phyloP scores from a whole-genome alignment of 2,113 vertebrate genomes.

The Melanerpes aurifrons region DNA sequence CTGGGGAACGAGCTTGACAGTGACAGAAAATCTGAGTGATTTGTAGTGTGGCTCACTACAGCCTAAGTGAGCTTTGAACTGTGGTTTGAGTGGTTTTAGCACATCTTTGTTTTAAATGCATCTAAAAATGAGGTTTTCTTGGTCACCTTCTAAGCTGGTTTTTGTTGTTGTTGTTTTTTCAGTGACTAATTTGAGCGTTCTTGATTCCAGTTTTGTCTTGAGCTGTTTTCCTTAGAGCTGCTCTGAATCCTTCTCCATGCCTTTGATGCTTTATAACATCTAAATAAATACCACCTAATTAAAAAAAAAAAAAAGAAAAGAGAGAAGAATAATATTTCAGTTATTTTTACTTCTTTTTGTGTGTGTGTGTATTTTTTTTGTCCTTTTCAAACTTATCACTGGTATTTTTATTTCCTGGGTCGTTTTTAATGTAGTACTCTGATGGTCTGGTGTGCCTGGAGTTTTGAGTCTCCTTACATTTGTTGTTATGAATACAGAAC shows the following conservation, averaged over 20 bases:
- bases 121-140: not conserved
- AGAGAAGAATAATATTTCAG: not conserved
- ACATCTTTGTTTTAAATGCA: not conserved
- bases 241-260: not conserved
- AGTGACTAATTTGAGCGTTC: not conserved
- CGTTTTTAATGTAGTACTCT: not conserved
- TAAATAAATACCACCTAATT: not conserved
- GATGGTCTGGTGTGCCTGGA: not conserved
- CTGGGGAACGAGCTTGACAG: not conserved
- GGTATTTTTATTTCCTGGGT: not conserved
- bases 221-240: not conserved
- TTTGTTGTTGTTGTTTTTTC: not conserved
- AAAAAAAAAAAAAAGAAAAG: not conserved
- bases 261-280: not conserved
- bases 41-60: not conserved
- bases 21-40: not conserved
- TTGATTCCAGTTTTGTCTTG: not conserved
- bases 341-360: not conserved
- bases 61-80: not conserved
- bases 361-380: not conserved
- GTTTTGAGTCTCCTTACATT: not conserved
- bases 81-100: not conserved
- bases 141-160: not conserved
- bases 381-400: not conserved
- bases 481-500: not conserved